Evolutionary conservation across 2,113 vertebrate genomes (phyloP).

Genomic region (Syngnathoides biaculeatus): DNA sequence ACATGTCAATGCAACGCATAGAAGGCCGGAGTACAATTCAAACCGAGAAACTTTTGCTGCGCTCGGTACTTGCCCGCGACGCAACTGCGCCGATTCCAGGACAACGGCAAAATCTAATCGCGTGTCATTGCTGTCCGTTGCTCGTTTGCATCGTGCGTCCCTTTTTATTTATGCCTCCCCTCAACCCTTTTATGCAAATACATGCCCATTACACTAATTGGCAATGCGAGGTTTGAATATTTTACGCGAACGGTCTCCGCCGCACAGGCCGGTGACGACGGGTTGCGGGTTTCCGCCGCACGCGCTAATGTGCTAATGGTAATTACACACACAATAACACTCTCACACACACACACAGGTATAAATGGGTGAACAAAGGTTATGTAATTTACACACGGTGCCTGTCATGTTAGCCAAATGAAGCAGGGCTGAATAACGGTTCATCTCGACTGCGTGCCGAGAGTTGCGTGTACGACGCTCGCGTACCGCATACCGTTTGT

Average conservation of each 20-base stretch:
- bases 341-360: neutral
- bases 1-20: no score
- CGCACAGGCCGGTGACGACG: neutral
- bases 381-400: constrained; percentile 46
- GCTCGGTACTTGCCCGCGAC: no score
- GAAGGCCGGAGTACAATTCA: no score
- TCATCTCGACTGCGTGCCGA: constrained; percentile 22
- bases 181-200: constrained; percentile 47
- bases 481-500: neutral
- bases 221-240: constrained; percentile 38
- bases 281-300: constrained; percentile 9
- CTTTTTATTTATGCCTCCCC: constrained; percentile 21
- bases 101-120: neutral
- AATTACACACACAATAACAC: constrained; percentile 14
- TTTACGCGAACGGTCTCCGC: constrained; percentile 24
- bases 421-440: constrained; percentile 42
- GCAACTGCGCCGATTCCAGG: no score
- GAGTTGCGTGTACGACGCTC: constrained; percentile 9
- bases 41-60: no score
- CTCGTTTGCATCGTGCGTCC: neutral
- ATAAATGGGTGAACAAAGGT: constrained; percentile 36
- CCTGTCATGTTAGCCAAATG: constrained; percentile 52
- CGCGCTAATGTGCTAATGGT: constrained; percentile 27
- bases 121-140: neutral
- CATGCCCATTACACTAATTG: constrained; percentile 54